Base-by-base conservation (phyloP, 2,797 vertebrate species). In the Botia kubotai region DNA sequence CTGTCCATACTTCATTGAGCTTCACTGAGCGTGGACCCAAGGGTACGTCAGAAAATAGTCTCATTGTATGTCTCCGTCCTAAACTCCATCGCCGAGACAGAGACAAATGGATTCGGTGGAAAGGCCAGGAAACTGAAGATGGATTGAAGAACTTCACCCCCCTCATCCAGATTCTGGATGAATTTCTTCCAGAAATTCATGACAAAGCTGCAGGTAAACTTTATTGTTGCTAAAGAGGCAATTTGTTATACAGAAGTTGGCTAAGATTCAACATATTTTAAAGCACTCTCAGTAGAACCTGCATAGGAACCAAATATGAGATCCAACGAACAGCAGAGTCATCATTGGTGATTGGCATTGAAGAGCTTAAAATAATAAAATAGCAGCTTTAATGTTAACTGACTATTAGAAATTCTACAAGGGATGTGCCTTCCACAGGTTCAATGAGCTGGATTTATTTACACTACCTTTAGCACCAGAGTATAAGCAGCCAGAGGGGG, bases 1-100 rank as follows among this genome's bases (percentile, higher is more conserved):
- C 46, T 83, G 55, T 74, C 68, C 19, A 77, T 68, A 82, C 68
- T 66, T 82, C 69, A 82, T 33, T 82, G 68, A 72, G 81, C 69
- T 48, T 66, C 62, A 73, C 36, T 73, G 50, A 78, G 53, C 33
- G 8, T 46, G 58, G 67, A 55, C 80, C 50, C 74, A 57, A 12
- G 58, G 33, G 75, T 72, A 33, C 66, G 68, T 48, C 23, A 17
- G 13, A 43, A 67, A 53, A 75, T 43, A 26, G 46, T 60, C 55
- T 69, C 2, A 33, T 19, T 72, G 16, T 19, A 26, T 70, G 29
- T 71, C 72, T 79, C 29, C 1, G 36, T 60, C 58, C 69, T 33
- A 63, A 72, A 16, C 46, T 63, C 58, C 43, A 43, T 79, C 29
- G 72, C 29, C 39, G 39, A 72, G 68, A 72, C 68, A 39, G 46